These are phyloP conservation scores for Gymnocypris eckloni DNA, from an alignment of 2,797 vertebrate species.

Conservation along the genomic window DNA sequence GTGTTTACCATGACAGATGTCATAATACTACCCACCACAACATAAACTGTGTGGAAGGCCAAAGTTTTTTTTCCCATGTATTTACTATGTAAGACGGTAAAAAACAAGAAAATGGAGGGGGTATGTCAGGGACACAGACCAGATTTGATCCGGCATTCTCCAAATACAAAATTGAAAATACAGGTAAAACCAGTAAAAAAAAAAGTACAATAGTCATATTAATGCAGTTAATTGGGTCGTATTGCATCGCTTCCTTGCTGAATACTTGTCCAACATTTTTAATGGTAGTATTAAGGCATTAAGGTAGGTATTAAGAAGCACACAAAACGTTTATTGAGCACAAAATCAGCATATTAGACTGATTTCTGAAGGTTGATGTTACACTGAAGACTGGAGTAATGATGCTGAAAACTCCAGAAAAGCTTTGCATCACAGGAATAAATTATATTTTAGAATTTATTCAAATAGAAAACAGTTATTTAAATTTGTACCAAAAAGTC, in stretches of 20 bases:
- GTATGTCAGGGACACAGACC: background rate
- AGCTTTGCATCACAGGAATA: background rate
- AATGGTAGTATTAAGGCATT: too few relatives aligned
- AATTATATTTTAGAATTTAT: background rate
- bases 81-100: background rate
- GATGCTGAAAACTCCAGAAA: background rate
- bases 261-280: background rate
- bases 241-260: too few relatives aligned
- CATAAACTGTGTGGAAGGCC: background rate
- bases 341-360: background rate
- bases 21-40: background rate
- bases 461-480: background rate
- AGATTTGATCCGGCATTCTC: background rate
- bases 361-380: background rate
- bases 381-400: background rate
- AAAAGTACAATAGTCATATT: too few relatives aligned
- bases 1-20: constrained; percentile 10
- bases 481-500: background rate
- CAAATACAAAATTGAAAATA: background rate
- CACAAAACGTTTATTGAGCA: background rate
- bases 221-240: too few relatives aligned
- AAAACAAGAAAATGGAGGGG: background rate
- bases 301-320: background rate
- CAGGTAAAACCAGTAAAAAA: background rate
- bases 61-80: background rate